Base-by-base conservation (phyloP, 2,888 invertebrate genomes). In the Pyrocoelia pectoralis region DNA sequence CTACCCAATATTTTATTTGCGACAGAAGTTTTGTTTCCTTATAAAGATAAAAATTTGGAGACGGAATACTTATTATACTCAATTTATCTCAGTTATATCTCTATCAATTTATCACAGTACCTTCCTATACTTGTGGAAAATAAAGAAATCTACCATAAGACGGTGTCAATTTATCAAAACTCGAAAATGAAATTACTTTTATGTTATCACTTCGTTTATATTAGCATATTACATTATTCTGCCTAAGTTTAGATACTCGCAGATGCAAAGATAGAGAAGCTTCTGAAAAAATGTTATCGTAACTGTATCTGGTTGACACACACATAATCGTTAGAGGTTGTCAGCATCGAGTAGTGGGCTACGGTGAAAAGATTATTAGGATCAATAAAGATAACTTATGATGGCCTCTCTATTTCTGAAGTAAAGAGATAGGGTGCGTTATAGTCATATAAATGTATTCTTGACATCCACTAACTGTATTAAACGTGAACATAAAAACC, bases 121-220 rank as follows among this genome's bases (percentile, higher is more conserved):
- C 58, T 63, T 63, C 53, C 51, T 48, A 63, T 70, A 68, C 69
- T 70, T 70, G 71, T 71, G 73, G 65, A 72, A 72, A 72, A 67
- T 62, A 67, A 70, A 69, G 66, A 65, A 67, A 70, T 68, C 66
- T 52, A 52, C 63, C 56, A 41, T 13, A 50, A 67, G 68, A 70
- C n/a, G 66, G 68, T 69, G 69, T 68, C 68, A 66, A 71, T 73
- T 72, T 73, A 73, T 73, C 73, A 73, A 70, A 70, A 70, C 68
- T 61, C 64, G 67, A 66, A 71, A 73, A 72, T 73, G 70, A 72
- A 73, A 73, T 73, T 72, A 72, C 70, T 64, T 62, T 57, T 62
- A 55, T 67, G 72, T 72, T 70, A 72, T 73, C 73, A 67, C 68
- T 68, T 64, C 61, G 54, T 69, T 70, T 69, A 65, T 63, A 71